These are phyloP conservation scores for Tricholaema leucomelas DNA, from an alignment of 2,113 vertebrate species.

Conservation along the genomic window DNA sequence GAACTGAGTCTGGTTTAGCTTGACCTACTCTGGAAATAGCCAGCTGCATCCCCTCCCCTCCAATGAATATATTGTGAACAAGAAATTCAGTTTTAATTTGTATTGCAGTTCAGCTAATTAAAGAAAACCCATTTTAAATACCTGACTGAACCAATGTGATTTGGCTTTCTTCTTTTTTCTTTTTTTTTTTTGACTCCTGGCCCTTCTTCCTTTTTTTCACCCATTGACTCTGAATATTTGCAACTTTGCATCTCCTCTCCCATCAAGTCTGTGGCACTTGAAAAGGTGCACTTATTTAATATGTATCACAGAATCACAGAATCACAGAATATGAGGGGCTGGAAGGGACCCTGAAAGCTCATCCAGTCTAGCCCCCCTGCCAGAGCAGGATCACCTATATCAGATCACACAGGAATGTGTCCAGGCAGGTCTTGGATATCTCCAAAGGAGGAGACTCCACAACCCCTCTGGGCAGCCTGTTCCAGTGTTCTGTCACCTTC, in stretches of 20 bases:
- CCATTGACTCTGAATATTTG: background rate
- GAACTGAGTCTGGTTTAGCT: slow-evolving; percentile 2
- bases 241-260: background rate
- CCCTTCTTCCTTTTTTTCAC: background rate
- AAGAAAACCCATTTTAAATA: slow-evolving; percentile 37
- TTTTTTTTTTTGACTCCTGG: background rate
- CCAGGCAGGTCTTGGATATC: too few species aligned
- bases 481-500: too few species aligned
- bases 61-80: slow-evolving; percentile 32
- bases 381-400: too few species aligned
- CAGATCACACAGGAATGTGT: too few species aligned
- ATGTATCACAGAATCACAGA: background rate
- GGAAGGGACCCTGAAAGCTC: too few species aligned
- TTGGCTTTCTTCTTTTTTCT: background rate
- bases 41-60: slow-evolving; percentile 36
- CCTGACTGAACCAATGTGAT: background rate
- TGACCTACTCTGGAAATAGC: slow-evolving; percentile 17
- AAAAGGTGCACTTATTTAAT: background rate
- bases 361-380: too few species aligned
- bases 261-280: background rate
- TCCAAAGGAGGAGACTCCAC: too few species aligned
- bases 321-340: too few species aligned
- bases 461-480: too few species aligned
- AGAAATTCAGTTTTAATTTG: slow-evolving; percentile 52
- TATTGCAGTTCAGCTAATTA: slow-evolving; percentile 31